Percentiles rank a stretch among this genome's conserved stretches.
Conservation (phyloP, 2,113 vertebrate species). For the Tonatia bakeri region DNA sequence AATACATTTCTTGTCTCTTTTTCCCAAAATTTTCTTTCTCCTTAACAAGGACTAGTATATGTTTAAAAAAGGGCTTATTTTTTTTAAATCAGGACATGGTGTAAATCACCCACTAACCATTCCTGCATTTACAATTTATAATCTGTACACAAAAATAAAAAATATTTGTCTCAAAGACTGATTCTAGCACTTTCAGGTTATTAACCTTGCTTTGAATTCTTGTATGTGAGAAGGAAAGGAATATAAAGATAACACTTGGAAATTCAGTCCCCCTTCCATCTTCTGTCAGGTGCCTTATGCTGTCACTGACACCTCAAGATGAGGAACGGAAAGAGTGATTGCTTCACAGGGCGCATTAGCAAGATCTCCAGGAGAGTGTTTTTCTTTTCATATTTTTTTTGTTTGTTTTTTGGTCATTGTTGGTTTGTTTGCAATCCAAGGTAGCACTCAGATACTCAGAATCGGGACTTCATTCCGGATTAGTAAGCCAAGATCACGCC, state of each 20-base stretch:
- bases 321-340: background rate
- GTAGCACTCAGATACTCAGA: background rate
- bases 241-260: background rate
- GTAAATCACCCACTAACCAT: background rate
- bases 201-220: background rate
- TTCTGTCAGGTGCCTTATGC: background rate
- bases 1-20: background rate
- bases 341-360: background rate
- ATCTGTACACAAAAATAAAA: background rate
- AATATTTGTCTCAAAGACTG: background rate
- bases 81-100: background rate
- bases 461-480: background rate
- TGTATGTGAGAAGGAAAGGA: background rate
- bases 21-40: background rate
- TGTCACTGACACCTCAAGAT: background rate
- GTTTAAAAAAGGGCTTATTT: background rate
- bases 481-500: background rate
- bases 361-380: too few species aligned
- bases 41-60: background rate
- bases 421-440: conserved; percentile 1
- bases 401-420: background rate
- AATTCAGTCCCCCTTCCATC: background rate
- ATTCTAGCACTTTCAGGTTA: background rate
- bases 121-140: background rate
- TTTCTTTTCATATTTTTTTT: background rate